Base-by-base conservation (phyloP, 2,797 vertebrate genomes). In the Sebastes hubbsi region DNA sequence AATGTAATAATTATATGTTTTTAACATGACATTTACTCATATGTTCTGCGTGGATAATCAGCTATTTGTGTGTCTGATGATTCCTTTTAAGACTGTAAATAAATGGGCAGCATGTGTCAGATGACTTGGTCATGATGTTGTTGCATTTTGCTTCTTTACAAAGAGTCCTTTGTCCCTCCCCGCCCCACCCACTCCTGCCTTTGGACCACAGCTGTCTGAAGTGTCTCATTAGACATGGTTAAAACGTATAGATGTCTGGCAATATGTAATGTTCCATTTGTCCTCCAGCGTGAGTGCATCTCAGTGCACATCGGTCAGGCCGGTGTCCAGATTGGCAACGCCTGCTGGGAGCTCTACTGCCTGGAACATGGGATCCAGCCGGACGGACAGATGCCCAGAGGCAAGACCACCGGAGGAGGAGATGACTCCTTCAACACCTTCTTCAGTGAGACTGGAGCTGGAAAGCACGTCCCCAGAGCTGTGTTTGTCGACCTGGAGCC, bases 341-440 rank as follows among this genome's bases (percentile, higher is more conserved):
- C 64, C 38, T 66, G 64, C 64, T 66, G 64, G 64, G 64, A 66
- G 64, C 64, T 66, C n/a, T 66, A 66, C 42, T 66, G 64, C 64
- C 64, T 66, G 38, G 64, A 66, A 13, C 64, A 66, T 14, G 64
- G 64, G 25, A 49, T 66, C 42, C 64, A 66, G 42, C 38, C 64
- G 3, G 38, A 66, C 42, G 64, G 64, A 66, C 14, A 20, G 62
- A 16, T 64, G 62, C 34, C 62, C 34, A 16, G 6, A 5, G 34
- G 1, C 62, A 24, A 38, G 34, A 29, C 36, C 63, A 11, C 8
- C 4, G 63, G 18, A 12, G 64, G 38, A 12, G 16, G 2, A 29
- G 64, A 66, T 6, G 18, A 49, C 10, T 66, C 64, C 25, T 66
- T 66, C 25, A 66, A 29, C 25, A 66, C 64, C 38, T 66, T 66